These are phyloP conservation scores for Mesitornis unicolor DNA, from an alignment of 2,113 vertebrate genomes.

Conservation along the genomic window DNA sequence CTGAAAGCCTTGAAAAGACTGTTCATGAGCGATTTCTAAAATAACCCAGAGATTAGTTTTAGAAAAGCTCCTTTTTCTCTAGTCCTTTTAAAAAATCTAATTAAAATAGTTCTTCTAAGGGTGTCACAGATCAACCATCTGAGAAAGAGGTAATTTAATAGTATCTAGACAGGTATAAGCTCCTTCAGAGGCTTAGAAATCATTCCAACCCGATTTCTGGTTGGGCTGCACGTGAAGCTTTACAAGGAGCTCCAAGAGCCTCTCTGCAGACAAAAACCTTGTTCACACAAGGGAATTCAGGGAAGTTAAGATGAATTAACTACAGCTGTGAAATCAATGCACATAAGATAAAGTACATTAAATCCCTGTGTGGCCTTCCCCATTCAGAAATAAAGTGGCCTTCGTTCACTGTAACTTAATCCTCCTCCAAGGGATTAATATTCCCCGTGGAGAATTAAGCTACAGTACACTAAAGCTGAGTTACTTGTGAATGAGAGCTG, in stretches of 20 bases:
- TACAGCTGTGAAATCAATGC: slow-evolving; percentile 58
- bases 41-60: slow-evolving; percentile 16
- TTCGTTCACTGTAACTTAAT: slow-evolving; percentile 38
- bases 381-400: slow-evolving; percentile 54
- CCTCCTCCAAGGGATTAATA: slow-evolving; percentile 51
- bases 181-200: background rate
- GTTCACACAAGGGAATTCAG: slow-evolving; percentile 20
- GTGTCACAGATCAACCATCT: background rate
- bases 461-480: background rate
- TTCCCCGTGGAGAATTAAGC: background rate
- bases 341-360: slow-evolving; percentile 46
- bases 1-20: background rate
- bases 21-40: background rate
- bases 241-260: background rate
- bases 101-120: slow-evolving; percentile 17
- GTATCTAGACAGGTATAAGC: slow-evolving; percentile 36
- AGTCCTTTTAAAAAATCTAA: slow-evolving; percentile 36
- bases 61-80: background rate
- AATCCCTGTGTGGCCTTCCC: slow-evolving; percentile 45
- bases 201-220: background rate
- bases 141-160: slow-evolving; percentile 41
- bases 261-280: slow-evolving; percentile 4
- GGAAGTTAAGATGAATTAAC: slow-evolving; percentile 49
- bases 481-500: background rate
- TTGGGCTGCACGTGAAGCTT: background rate